Conservation (phyloP, 2,113 vertebrate genomes). For the Pleuronectes platessa region DNA sequence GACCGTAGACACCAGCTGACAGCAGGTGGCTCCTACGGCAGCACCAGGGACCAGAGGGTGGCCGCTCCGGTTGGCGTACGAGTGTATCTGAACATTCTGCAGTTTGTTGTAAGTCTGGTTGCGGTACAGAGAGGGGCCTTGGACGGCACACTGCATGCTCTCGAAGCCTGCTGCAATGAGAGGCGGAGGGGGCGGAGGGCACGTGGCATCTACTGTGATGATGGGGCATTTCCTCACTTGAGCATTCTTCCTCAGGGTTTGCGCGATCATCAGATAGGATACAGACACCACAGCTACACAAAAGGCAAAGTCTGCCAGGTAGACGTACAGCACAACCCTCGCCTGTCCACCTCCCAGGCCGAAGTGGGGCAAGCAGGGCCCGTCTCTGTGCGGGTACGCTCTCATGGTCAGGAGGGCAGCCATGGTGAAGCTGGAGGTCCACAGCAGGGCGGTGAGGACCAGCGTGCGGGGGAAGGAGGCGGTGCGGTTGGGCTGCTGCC, state of each 20-base stretch:
- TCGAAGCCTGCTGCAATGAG: conserved; percentile 80
- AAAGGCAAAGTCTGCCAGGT: conserved; percentile 92
- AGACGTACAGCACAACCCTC: conserved; percentile 88
- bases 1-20: conserved; percentile 87
- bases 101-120: conserved; percentile 90
- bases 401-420: conserved; percentile 89
- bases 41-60: conserved; percentile 76
- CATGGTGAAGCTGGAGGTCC: conserved; percentile 94
- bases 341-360: conserved; percentile 83
- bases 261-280: conserved; percentile 94
- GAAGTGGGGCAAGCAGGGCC: conserved; percentile 92
- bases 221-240: conserved; percentile 86
- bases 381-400: conserved; percentile 83
- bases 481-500: conserved; percentile 88
- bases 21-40: conserved; percentile 80
- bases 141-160: conserved; percentile 80
- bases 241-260: conserved; percentile 89
- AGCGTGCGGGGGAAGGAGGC: conserved; percentile 91
- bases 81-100: conserved; percentile 84
- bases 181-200: conserved; percentile 80
- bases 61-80: conserved; percentile 78
- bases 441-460: conserved; percentile 89
- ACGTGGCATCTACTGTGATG: conserved; percentile 83
- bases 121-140: conserved; percentile 87
- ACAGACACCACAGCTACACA: conserved; percentile 91